These are phyloP conservation scores for Tachycineta bicolor DNA, from an alignment of 2,113 vertebrate genomes.

Conservation along the genomic window DNA sequence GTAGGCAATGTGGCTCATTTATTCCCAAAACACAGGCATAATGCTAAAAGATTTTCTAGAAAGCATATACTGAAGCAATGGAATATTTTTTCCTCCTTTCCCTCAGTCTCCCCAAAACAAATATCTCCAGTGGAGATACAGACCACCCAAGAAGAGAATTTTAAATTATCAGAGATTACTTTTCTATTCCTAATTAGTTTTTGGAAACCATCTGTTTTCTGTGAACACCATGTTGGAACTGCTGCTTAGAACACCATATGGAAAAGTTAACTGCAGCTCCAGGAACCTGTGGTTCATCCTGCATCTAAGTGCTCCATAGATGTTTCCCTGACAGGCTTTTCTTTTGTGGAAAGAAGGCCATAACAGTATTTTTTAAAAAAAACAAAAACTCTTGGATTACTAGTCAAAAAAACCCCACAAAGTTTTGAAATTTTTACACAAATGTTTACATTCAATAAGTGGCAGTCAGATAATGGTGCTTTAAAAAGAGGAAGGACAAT, in stretches of 20 bases:
- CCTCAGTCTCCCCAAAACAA: neutral
- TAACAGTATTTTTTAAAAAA: neutral
- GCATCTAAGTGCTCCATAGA: neutral
- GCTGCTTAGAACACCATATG: neutral
- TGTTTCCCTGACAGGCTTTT: neutral
- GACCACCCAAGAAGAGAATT: neutral
- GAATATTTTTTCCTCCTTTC: neutral
- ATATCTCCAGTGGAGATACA: neutral
- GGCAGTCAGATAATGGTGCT: neutral
- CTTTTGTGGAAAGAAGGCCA: neutral
- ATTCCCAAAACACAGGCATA: neutral
- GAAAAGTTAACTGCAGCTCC: neutral
- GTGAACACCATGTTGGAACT: neutral
- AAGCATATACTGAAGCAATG: neutral
- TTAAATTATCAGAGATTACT: neutral
- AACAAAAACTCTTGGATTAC: neutral
- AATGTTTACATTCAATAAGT: neutral
- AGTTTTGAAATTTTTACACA: neutral
- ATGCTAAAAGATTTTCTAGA: neutral
- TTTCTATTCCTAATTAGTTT: conserved; percentile 7
- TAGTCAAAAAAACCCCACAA: neutral
- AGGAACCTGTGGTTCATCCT: neutral
- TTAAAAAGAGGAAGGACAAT: neutral
- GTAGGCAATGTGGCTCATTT: neutral
- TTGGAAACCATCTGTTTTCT: neutral